These are phyloP conservation scores for Pseudorectes ferrugineus DNA, from an alignment of 2,113 vertebrate species.

Conservation along the genomic window DNA sequence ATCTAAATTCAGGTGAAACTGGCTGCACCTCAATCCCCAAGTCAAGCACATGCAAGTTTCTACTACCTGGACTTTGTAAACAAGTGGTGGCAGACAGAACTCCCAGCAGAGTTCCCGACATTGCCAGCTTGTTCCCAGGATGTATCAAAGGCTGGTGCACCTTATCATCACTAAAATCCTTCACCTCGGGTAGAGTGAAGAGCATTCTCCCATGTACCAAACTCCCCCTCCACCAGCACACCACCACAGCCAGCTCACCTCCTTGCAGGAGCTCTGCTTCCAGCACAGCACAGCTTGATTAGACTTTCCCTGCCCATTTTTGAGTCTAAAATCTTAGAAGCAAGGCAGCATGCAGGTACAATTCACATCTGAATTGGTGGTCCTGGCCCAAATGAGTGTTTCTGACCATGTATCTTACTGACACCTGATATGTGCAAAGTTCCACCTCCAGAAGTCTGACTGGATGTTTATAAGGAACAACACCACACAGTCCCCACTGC, in stretches of 20 bases:
- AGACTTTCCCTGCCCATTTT: background rate
- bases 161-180: background rate
- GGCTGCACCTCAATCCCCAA: background rate
- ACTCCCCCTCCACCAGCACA: background rate
- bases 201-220: background rate
- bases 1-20: background rate
- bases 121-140: background rate
- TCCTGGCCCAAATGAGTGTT: background rate
- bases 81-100: background rate
- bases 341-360: background rate
- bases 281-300: background rate
- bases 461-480: background rate
- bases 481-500: background rate
- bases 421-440: background rate
- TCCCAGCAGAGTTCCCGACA: background rate
- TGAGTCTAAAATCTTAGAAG: background rate
- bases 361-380: background rate
- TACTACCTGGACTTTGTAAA: background rate
- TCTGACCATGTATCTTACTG: background rate
- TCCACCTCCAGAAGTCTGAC: background rate
- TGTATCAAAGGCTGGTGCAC: background rate
- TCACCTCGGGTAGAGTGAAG: background rate
- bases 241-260: background rate
- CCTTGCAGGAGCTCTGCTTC: background rate
- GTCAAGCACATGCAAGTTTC: background rate